phyloP scores from a whole-genome alignment of 1,140 invertebrate species.

The Druon quercuslanigerum region DNA sequence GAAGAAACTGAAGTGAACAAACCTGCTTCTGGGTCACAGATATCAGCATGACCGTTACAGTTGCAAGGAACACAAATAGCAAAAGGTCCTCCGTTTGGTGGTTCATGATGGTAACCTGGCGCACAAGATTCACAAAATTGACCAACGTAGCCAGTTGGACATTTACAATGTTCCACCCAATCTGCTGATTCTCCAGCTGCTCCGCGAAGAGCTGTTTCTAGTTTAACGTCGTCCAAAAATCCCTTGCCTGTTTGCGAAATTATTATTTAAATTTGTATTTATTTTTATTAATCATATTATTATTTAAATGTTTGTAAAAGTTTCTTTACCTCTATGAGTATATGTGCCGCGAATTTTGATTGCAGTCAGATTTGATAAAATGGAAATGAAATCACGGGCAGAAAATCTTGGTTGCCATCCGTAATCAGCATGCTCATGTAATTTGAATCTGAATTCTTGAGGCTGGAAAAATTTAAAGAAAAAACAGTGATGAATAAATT shows the following conservation, averaged over 20 bases:
- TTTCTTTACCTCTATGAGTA: constrained; percentile 79
- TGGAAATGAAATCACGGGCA: constrained; percentile 91
- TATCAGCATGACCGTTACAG: constrained; percentile 96
- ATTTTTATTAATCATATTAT: not conserved
- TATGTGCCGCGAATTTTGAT: constrained; percentile 97
- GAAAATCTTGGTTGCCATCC: constrained; percentile 93
- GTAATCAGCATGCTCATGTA: constrained; percentile 94
- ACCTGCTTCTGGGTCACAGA: constrained; percentile 96
- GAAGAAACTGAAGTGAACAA: constrained; percentile 34
- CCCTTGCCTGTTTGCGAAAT: constrained; percentile 80
- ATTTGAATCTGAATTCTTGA: constrained; percentile 86
- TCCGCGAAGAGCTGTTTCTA: constrained; percentile 90
- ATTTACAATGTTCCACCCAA: constrained; percentile 97
- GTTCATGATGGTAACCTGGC: constrained; percentile 93
- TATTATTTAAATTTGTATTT: not conserved
- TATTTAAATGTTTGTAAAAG: not conserved
- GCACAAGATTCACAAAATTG: constrained; percentile 98
- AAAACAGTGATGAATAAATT: not conserved
- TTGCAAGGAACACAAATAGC: constrained; percentile 95
- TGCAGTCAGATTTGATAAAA: constrained; percentile 94
- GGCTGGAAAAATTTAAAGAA: constrained; percentile 71
- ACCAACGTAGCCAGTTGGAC: constrained; percentile 93
- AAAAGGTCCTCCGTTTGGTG: constrained; percentile 92
- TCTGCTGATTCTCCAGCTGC: constrained; percentile 87
- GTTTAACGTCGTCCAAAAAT: constrained; percentile 90